These are phyloP conservation scores for Antedon mediterranea DNA, from an alignment of 53 echinoderm and acorn worm genomes.

Conservation along the genomic window DNA sequence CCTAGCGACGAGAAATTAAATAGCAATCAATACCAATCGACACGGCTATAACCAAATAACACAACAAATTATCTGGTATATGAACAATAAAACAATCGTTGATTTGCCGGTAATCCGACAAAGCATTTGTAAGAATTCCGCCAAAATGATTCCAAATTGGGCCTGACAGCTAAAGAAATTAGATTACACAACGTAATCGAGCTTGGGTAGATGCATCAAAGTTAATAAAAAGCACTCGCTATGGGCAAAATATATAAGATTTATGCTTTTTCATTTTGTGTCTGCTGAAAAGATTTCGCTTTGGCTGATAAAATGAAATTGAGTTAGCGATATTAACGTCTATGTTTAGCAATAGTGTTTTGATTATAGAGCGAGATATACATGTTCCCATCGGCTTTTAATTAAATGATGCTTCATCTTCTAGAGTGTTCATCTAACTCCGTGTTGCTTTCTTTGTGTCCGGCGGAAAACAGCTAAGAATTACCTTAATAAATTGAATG, in stretches of 20 bases:
- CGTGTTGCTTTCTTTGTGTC: background rate
- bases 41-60: background rate
- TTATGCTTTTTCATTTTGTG: background rate
- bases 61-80: background rate
- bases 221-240: background rate
- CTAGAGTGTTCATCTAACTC: background rate
- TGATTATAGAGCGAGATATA: background rate
- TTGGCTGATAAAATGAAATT: background rate
- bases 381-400: background rate
- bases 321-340: background rate
- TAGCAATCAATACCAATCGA: background rate
- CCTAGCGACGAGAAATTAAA: background rate
- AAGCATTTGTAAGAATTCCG: background rate
- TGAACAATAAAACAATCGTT: background rate
- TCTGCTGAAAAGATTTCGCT: background rate
- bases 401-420: background rate
- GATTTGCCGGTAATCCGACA: background rate
- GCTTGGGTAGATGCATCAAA: background rate
- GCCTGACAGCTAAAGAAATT: background rate
- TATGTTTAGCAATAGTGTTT: background rate
- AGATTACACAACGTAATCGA: background rate
- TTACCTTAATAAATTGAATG: constrained; percentile 1
- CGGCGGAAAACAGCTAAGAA: background rate
- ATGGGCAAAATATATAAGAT: background rate
- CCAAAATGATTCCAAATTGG: constrained; percentile 1